These are phyloP conservation scores for Rugalucina vietnamica DNA, from an alignment of 2,888 invertebrate species.

Conservation along the genomic window DNA sequence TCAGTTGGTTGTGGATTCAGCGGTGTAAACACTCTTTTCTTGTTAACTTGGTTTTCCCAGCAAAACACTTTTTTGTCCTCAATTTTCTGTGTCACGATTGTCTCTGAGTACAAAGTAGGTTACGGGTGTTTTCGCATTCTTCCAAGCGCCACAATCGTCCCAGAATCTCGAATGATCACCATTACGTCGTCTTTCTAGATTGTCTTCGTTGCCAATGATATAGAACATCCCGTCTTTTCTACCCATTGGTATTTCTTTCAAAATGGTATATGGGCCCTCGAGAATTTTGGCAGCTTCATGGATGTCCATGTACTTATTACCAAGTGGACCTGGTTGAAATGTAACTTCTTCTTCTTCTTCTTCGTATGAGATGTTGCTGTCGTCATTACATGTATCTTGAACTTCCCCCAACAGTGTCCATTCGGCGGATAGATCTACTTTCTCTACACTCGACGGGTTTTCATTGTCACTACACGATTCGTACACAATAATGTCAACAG, in stretches of 20 bases:
- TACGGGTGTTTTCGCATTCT: slow-evolving; percentile 6
- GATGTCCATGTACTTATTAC: slow-evolving; percentile 20
- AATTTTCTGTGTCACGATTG: neutral
- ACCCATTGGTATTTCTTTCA: slow-evolving; percentile 22
- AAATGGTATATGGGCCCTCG: neutral
- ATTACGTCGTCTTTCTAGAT: neutral
- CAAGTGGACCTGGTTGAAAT: slow-evolving; percentile 18
- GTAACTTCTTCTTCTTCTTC: neutral
- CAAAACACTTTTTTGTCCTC: slow-evolving; percentile 12
- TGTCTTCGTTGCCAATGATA: slow-evolving; percentile 25
- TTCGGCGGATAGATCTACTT: neutral
- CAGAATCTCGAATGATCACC: slow-evolving; percentile 15
- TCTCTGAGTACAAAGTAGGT: neutral
- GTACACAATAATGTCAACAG: neutral
- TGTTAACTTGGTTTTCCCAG: slow-evolving; percentile 19
- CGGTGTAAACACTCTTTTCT: slow-evolving; percentile 16
- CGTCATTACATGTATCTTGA: neutral
- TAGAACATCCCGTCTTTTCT: slow-evolving; percentile 32
- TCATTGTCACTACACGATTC: neutral
- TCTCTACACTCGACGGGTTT: neutral
- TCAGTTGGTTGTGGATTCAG: slow-evolving; percentile 12
- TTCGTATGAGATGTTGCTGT: neutral
- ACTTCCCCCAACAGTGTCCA: neutral
- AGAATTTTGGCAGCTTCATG: neutral
- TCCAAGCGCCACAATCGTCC: slow-evolving; percentile 36